A percentile compares a stretch with the other conserved stretches of the same genome.
phyloP scores from a whole-genome alignment of 2,113 vertebrate genomes.

The rabbit (Oryctolagus cuniculus) region mOryCun1.1 NC_091433.1:149348001-149348500 shows the following conservation, averaged over 20 bases:
- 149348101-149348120: constrained; percentile 43
- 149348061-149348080: constrained; percentile 56
- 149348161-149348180: constrained; percentile 47
- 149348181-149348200: constrained; percentile 49
- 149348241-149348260: constrained; percentile 7
- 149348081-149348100: constrained; percentile 52
- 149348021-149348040: constrained; percentile 48
- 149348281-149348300: background rate
- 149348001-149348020: constrained; percentile 16
- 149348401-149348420: background rate
- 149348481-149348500: background rate
- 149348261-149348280: background rate
- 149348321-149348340: background rate
- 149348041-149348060: constrained; percentile 41
- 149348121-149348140: background rate
- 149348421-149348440: background rate
- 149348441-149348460: background rate
- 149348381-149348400: background rate
- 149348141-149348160: background rate
- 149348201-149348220: constrained; percentile 5
- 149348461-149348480: background rate
- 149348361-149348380: background rate
- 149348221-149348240: constrained; percentile 10
- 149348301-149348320: background rate
- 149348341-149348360: background rate